Evolutionary conservation across 2,113 vertebrate genomes (phyloP).

Genomic region (Pangasianodon gigas): DNA sequence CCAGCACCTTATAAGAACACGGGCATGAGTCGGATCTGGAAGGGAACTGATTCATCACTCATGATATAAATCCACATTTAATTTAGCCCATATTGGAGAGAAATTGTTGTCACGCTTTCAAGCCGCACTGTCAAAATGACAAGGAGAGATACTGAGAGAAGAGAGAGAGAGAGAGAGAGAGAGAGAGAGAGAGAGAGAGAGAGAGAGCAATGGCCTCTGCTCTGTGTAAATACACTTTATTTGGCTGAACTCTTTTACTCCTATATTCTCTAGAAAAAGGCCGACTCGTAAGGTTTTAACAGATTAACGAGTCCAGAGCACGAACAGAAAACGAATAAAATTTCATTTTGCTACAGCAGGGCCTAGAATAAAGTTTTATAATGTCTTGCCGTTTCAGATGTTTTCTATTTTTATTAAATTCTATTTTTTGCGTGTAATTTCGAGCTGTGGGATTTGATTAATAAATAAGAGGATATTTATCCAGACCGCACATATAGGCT

Average conservation of each 20-base stretch:
- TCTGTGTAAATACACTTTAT: conserved; percentile 13
- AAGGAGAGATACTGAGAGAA: conserved; percentile 37
- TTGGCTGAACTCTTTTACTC: background rate
- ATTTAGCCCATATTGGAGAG: conserved; percentile 68
- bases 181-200: conserved; percentile 18
- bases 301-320: background rate
- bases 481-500: background rate
- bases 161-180: conserved; percentile 30
- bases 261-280: background rate
- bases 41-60: conserved; percentile 58
- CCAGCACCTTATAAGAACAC: conserved; percentile 56
- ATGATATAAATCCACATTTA: conserved; percentile 68
- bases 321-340: background rate
- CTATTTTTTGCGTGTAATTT: background rate
- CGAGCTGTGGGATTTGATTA: background rate
- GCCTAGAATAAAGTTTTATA: background rate
- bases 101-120: conserved; percentile 66
- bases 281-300: background rate
- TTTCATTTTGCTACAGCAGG: background rate
- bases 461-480: background rate
- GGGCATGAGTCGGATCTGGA: conserved; percentile 53
- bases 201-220: background rate
- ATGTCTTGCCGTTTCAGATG: background rate
- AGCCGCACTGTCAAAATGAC: conserved; percentile 67
- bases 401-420: background rate